Conservation (phyloP, 2,888 invertebrate genomes). For the Tryphoninae sp. region DNA sequence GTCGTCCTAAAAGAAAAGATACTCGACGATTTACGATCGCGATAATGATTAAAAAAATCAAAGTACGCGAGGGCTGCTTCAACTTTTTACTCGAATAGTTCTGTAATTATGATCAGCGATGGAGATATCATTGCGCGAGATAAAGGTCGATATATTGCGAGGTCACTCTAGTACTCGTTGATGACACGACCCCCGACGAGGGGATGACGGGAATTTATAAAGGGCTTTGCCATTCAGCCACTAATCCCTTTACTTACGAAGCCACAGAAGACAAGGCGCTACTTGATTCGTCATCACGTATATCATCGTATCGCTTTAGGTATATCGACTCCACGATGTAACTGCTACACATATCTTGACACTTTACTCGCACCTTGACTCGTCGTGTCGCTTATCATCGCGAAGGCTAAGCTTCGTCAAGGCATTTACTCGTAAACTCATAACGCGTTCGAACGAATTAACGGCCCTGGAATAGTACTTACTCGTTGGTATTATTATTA, state of each 20-base stretch:
- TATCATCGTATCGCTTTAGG: constrained; percentile 17
- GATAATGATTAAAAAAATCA: too few relatives aligned
- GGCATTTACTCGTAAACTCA: background rate
- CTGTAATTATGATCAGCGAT: constrained; percentile 40
- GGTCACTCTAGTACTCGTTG: constrained; percentile 42
- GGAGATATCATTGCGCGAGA: constrained; percentile 23
- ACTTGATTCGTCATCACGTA: constrained; percentile 60
- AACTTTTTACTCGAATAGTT: background rate
- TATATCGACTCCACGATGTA: constrained; percentile 21
- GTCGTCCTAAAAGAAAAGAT: too few relatives aligned
- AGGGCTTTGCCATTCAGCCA: constrained; percentile 50
- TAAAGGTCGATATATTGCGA: constrained; percentile 41
- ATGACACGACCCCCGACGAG: background rate
- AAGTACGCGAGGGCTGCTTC: too few relatives aligned
- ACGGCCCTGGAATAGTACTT: background rate
- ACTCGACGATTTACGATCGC: too few relatives aligned
- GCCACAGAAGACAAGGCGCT: constrained; percentile 59
- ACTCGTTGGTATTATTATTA: too few relatives aligned
- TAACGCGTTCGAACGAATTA: background rate
- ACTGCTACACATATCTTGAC: constrained; percentile 7
- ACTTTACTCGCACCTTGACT: background rate
- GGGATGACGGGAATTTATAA: constrained; percentile 42
- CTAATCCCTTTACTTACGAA: constrained; percentile 66
- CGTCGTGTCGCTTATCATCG: constrained; percentile 5
- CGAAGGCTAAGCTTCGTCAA: background rate